Evolutionary conservation across 92 coral and sea anemone genomes (phyloP).

Genomic region (Heliopora coerulea): DNA sequence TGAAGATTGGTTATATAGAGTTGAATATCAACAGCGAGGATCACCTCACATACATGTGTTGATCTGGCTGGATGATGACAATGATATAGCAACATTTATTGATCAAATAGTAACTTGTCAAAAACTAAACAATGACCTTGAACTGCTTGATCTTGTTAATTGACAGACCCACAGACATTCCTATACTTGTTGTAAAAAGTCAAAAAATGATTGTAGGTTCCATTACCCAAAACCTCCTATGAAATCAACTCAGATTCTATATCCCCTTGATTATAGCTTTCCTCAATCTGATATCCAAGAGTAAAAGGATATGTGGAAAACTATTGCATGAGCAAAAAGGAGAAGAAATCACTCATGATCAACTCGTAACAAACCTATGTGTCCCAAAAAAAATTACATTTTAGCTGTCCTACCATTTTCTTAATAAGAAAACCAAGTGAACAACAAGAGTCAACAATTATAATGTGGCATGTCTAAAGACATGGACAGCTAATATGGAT

Average conservation of each 20-base stretch:
- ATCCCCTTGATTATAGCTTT: slow-evolving; percentile 49
- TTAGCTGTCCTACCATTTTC: slow-evolving; percentile 33
- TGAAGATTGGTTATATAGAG: slow-evolving; percentile 63
- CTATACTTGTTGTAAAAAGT: slow-evolving; percentile 48
- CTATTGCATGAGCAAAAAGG: slow-evolving; percentile 11
- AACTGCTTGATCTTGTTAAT: slow-evolving; percentile 53
- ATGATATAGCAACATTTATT: slow-evolving; percentile 53
- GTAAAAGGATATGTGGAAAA: neutral
- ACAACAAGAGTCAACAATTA: slow-evolving; percentile 49
- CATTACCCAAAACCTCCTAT: slow-evolving; percentile 59
- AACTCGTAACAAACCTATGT: slow-evolving; percentile 15
- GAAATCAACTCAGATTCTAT: slow-evolving; percentile 50
- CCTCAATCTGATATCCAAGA: slow-evolving; percentile 18
- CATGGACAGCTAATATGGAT: slow-evolving; percentile 51
- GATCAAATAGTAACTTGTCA: slow-evolving; percentile 56
- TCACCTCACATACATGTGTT: slow-evolving; percentile 61
- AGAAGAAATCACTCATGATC: slow-evolving; percentile 13
- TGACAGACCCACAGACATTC: slow-evolving; percentile 55
- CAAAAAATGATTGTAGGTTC: slow-evolving; percentile 38
- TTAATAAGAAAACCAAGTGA: slow-evolving; percentile 45
- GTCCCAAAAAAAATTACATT: slow-evolving; percentile 17
- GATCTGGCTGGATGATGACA: slow-evolving; percentile 50
- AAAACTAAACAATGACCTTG: slow-evolving; percentile 45
- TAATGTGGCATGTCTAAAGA: slow-evolving; percentile 30
- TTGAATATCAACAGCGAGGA: slow-evolving; percentile 60